Conservation (phyloP, 1,140 invertebrate species). For the Magallana ariakensis region DNA sequence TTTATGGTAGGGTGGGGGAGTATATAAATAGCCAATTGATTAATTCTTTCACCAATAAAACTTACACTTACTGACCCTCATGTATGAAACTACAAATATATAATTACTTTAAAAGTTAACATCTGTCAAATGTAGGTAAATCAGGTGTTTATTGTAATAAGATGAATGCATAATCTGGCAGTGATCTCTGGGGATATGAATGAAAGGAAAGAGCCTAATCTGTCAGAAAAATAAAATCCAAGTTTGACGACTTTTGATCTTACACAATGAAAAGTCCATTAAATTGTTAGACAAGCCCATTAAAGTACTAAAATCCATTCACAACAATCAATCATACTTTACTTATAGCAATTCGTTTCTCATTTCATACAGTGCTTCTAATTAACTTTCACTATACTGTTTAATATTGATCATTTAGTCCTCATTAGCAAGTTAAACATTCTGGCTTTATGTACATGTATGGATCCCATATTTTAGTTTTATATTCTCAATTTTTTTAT, state of each 20-base stretch:
- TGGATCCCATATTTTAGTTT: no score
- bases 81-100: no score
- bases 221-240: conserved; percentile 20
- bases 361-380: background rate
- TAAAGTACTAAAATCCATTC: conserved; percentile 1
- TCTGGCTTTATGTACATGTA: no score
- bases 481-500: no score
- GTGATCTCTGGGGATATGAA: background rate
- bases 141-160: background rate
- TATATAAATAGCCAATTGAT: no score
- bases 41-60: no score
- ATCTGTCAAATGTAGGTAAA: conserved; percentile 19
- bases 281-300: background rate
- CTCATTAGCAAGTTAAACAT: no score
- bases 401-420: conserved; percentile 8
- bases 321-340: background rate
- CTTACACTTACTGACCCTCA: no score
- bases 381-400: background rate
- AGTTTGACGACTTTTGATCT: background rate
- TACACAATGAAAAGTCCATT: background rate
- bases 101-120: background rate
- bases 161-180: conserved; percentile 15
- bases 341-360: background rate
- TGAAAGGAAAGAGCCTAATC: background rate
- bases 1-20: no score